Evolutionary conservation across 1,140 invertebrate genomes (phyloP).

Genomic region (Hypothenemus hampei): DNA sequence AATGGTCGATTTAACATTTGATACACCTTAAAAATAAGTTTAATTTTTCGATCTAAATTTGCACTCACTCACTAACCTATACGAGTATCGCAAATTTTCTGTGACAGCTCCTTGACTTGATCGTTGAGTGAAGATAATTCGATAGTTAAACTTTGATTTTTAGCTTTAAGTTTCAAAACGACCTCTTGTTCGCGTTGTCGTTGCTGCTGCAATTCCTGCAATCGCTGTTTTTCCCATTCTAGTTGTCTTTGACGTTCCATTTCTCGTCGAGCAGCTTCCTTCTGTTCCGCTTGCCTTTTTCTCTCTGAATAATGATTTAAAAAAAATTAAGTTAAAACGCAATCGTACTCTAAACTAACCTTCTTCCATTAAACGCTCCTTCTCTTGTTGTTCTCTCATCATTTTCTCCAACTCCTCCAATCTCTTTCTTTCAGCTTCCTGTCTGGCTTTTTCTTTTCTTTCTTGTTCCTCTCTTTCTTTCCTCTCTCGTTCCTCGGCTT

Average conservation of each 20-base stretch:
- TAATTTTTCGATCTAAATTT: not conserved
- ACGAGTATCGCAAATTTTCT: slow-evolving; percentile 83
- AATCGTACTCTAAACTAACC: not conserved
- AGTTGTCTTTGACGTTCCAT: slow-evolving; percentile 91
- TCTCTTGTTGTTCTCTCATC: slow-evolving; percentile 75
- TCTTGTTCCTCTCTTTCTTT: slow-evolving; percentile 88
- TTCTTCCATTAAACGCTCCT: slow-evolving; percentile 67
- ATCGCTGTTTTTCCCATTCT: slow-evolving; percentile 93
- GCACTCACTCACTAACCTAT: slow-evolving; percentile 53
- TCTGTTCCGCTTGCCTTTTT: slow-evolving; percentile 68
- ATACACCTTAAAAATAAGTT: slow-evolving; percentile 56
- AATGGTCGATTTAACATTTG: slow-evolving; percentile 90
- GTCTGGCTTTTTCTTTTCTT: slow-evolving; percentile 70
- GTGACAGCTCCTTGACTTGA: slow-evolving; percentile 74
- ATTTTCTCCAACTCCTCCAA: slow-evolving; percentile 66
- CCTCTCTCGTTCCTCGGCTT: slow-evolving; percentile 78
- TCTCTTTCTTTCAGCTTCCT: slow-evolving; percentile 60
- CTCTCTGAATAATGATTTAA: slow-evolving; percentile 51
- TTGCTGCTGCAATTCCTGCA: slow-evolving; percentile 78
- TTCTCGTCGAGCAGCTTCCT: slow-evolving; percentile 77
- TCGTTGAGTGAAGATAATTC: slow-evolving; percentile 69
- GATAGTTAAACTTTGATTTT: slow-evolving; percentile 79
- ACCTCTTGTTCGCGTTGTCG: slow-evolving; percentile 83
- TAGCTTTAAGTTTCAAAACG: slow-evolving; percentile 83
- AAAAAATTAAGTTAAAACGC: not conserved